Conservation (phyloP, 2,888 invertebrate species). For the Mimas tiliae region DNA sequence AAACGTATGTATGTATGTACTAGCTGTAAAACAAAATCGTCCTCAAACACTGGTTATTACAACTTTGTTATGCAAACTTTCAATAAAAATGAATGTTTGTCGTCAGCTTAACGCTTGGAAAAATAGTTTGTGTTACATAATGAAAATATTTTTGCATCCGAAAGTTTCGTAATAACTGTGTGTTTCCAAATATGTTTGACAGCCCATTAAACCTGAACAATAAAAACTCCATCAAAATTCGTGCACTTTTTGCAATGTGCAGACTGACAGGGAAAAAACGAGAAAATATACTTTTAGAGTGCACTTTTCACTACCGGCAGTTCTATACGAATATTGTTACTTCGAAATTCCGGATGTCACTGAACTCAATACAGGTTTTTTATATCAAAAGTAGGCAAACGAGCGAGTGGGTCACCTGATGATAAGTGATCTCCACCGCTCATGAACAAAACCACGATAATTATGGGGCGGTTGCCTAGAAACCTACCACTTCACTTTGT, state of each 20-base stretch:
- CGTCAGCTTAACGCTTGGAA: neutral
- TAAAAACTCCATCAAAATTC: slow-evolving; percentile 18
- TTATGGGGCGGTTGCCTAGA: too few relatives aligned
- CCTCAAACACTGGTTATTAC: neutral
- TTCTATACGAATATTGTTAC: neutral
- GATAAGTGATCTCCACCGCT: too few relatives aligned
- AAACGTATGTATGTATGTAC: too few relatives aligned
- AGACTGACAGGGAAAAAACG: slow-evolving; percentile 20
- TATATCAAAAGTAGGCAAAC: too few relatives aligned
- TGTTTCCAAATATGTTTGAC: neutral
- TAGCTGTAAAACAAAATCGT: too few relatives aligned
- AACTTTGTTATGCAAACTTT: neutral
- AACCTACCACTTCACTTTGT: too few relatives aligned
- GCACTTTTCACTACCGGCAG: neutral
- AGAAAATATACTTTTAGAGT: slow-evolving; percentile 21
- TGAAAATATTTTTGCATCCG: neutral
- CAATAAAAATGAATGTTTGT: neutral
- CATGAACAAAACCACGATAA: too few relatives aligned
- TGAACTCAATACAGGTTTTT: neutral
- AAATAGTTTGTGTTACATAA: neutral
- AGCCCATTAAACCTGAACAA: neutral
- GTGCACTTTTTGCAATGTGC: slow-evolving; percentile 11
- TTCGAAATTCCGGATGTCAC: neutral
- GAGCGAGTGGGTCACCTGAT: too few relatives aligned
- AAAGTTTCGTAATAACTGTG: neutral